Base-by-base conservation (phyloP, 2,888 invertebrate genomes). In the Rhingia rostrata region DNA sequence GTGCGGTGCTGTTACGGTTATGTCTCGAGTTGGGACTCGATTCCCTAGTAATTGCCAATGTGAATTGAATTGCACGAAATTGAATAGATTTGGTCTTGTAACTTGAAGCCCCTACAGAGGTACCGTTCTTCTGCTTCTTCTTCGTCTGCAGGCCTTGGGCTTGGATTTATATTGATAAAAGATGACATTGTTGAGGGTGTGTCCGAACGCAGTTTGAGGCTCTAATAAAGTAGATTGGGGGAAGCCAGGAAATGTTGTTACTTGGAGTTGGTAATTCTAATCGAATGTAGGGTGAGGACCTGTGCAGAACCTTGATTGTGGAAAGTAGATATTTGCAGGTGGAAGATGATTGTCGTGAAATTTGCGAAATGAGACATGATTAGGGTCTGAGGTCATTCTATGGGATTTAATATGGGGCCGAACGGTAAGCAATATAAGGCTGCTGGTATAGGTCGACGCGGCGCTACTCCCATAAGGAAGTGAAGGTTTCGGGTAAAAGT, bases 171-270 rank as follows among this genome's bases (percentile, higher is more conserved):
- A 2, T 83, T 83, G 83, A 83, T 83, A 83, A 79, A 83, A 79
- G 83, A 83, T 83, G 79, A 83, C 83, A 83, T 72, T 83, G 83
- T 66, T 35, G 79, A 61, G 73, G 79, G 83, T 79, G 83, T 83
- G 83, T 73, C 72, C 53, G 37, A 53, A 80, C 80, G 80, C 74
- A 80, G 54, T 81, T 74, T 41, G 14, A 41, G 41, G 30, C 12
- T 60, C 39, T 37, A 51, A 33, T 60, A 61, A 73, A 73, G 56
- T 33, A 45, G 73, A 64, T 79, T 73, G 54, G 22, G 53, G 53
- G 35, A n/a, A 39, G 49, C 66, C 72, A 72, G 79, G 72, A 79
- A 79, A 60, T 61, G 41, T 60, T 41, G 43, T 58, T 51, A 30
- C 22, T 45, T 39, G 22, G 22, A 30, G 9, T 43, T 10, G 35